Percentiles rank a stretch among this genome's conserved stretches.
Conservation (phyloP, 2,888 invertebrate species). For the Erannis defoliaria region DNA sequence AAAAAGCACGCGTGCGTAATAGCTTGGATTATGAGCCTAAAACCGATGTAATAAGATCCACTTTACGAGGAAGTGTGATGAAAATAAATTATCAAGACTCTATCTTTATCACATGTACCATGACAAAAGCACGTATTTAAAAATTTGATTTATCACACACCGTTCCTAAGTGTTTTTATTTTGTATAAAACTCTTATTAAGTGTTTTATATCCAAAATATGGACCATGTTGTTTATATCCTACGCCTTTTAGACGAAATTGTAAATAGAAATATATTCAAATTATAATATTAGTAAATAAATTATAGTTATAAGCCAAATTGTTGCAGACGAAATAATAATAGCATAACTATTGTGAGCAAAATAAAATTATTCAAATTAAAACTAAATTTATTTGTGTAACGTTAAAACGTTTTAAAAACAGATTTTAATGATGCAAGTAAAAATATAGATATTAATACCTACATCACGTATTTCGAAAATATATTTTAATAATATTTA, state of each 20-base stretch:
- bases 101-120: neutral
- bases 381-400: conserved; percentile 10
- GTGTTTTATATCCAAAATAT: conserved; percentile 46
- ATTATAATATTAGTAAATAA: conserved; percentile 51
- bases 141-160: neutral
- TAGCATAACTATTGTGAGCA: conserved; percentile 27
- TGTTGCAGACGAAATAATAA: conserved; percentile 56
- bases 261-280: conserved; percentile 55
- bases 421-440: conserved; percentile 13
- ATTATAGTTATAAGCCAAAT: conserved; percentile 49
- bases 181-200: conserved; percentile 1
- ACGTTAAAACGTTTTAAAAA: neutral
- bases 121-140: neutral
- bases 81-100: too few species aligned
- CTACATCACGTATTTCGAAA: conserved; percentile 50
- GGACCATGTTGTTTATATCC: conserved; percentile 77
- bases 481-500: conserved; percentile 38
- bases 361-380: conserved; percentile 13
- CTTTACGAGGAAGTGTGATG: too few species aligned
- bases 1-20: too few species aligned
- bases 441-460: conserved; percentile 13
- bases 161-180: neutral
- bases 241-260: conserved; percentile 73
- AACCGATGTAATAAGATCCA: too few species aligned
- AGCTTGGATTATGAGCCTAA: too few species aligned